Conservation (phyloP, 2,797 vertebrate genomes). For the Thamnophis elegans region DNA sequence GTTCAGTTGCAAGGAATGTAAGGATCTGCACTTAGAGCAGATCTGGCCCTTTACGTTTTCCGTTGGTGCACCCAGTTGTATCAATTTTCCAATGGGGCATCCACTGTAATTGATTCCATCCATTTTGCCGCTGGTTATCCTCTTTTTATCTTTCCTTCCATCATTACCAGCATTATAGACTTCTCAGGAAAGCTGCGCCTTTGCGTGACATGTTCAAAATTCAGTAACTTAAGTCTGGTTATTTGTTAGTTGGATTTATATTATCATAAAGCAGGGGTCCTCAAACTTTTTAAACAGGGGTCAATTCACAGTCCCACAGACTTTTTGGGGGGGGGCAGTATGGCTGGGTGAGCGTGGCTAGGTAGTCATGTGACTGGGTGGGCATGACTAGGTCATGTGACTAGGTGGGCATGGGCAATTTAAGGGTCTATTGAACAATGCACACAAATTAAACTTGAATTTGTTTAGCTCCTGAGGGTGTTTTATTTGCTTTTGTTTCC, state of each 20-base stretch:
- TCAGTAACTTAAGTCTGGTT: neutral
- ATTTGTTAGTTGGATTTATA: neutral
- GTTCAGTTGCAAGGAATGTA: neutral
- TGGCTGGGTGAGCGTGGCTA: no score
- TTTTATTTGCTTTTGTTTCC: no score
- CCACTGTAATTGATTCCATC: neutral
- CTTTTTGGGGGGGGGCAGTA: no score
- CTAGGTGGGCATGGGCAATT: no score
- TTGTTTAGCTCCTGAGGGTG: no score
- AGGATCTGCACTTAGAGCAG: neutral
- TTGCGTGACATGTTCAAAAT: neutral
- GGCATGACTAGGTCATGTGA: no score
- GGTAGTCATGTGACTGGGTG: no score
- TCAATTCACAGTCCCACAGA: no score
- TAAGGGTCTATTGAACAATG: no score
- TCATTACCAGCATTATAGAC: neutral
- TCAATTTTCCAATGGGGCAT: neutral
- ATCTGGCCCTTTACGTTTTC: neutral
- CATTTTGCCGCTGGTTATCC: neutral
- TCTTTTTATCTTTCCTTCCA: neutral
- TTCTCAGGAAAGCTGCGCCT: neutral
- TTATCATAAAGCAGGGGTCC: neutral
- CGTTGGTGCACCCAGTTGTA: neutral
- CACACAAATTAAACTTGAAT: no score
- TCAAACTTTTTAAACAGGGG: no score